A percentile compares a stretch with the other conserved stretches of the same genome.
These are phyloP conservation scores for Oplegnathus fasciatus DNA, from an alignment of 2,113 vertebrate genomes.

Conservation along the genomic window DNA sequence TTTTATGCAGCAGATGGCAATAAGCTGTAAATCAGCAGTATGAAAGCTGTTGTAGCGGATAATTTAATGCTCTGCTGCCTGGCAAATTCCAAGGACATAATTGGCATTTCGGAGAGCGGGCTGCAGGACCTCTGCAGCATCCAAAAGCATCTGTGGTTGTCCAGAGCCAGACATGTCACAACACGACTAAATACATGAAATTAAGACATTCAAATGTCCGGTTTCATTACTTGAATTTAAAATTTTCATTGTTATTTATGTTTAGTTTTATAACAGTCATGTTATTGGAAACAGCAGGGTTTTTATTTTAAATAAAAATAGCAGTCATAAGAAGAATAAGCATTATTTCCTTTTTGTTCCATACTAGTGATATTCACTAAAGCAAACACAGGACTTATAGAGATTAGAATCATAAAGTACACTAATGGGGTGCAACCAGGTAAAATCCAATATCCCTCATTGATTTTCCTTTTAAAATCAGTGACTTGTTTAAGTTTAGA, in stretches of 20 bases:
- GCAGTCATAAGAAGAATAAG: not conserved
- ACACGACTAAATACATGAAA: not conserved
- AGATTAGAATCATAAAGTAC: not conserved
- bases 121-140: slow-evolving; percentile 10
- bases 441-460: not conserved
- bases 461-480: not conserved
- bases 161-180: not conserved
- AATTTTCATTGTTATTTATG: not conserved
- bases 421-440: no score
- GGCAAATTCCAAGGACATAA: slow-evolving; percentile 39
- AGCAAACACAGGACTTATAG: not conserved
- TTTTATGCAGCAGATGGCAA: slow-evolving; percentile 9
- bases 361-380: not conserved
- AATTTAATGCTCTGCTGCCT: slow-evolving; percentile 35
- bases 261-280: not conserved
- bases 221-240: not conserved
- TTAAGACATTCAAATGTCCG: not conserved
- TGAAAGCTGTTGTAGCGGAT: slow-evolving; percentile 8
- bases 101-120: not conserved
- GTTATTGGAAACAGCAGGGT: not conserved
- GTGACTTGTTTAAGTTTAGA: not conserved
- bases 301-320: not conserved
- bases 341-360: not conserved
- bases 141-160: slow-evolving; percentile 13
- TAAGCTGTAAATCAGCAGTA: slow-evolving; percentile 35